Evolutionary conservation across 2,797 vertebrate genomes (phyloP), one percentile per base, ranked within the genome.

Genomic region (Oceanodroma leucorhoa): DNA sequence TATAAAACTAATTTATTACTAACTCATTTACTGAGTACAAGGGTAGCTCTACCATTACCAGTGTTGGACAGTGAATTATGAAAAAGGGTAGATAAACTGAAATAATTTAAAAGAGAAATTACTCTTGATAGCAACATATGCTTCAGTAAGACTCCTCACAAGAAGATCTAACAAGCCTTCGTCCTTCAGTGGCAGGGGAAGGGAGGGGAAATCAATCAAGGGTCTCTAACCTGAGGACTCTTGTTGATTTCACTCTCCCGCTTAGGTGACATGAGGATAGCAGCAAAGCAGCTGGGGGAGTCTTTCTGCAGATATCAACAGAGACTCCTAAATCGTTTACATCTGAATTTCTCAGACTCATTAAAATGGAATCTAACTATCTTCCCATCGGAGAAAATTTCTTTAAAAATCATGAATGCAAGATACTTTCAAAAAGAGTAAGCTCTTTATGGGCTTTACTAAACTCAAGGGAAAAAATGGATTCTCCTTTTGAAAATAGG

Each of bases 321-420:
- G 5, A 65, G 41, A 51, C 24, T 69, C 34, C n/a, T 22, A 41
- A 40, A 61, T 32, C 0, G 2, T 62, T 78, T 85, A 14, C 26
- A 43, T n/a, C 26, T 79, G 34, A 51, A 51, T 70, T 79, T 87
- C 50, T 90, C 61, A 75, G 21, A 50, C 16, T 66, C 30, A 36
- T 60, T 69, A 61, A 61, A 60, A 70, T 43, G 27, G 26, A 93
- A 83, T 57, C 32, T 60, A 43, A 26, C 16, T 32, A 4, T 46
- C 17, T 71, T 82, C 48, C n/a, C 23, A 36, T 0, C 36, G 19
- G 32, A 87, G 34, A 90, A 80, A 71, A 51, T 23, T 1, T 60
- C 73, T 91, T 85, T 70, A 38, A 85, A 88, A 96, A 94, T 72
- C 57, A 93, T 69, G 29, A 95, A 8, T 69, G 24, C 69, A 21